Conservation (phyloP, 2,888 invertebrate genomes). For the Pachliopta kotzebuea region DNA sequence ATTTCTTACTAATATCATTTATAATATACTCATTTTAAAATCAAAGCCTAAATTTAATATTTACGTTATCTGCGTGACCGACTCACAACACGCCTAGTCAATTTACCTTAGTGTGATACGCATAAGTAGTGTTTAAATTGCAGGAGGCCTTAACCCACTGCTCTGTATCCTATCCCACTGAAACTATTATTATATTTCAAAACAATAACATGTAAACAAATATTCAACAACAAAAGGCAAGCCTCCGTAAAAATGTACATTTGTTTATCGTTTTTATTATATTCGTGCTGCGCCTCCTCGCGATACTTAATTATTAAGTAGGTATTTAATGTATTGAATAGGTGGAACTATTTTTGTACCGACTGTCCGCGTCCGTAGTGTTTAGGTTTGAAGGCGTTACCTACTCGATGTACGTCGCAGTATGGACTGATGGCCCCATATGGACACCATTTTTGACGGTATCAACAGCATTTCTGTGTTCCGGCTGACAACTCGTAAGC, state of each 20-base stretch:
- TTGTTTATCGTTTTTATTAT: constrained; percentile 30
- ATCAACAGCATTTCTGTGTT: constrained; percentile 34
- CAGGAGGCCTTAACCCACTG: constrained; percentile 47
- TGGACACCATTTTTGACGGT: constrained; percentile 28
- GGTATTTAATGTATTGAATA: constrained; percentile 75
- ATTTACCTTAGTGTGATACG: constrained; percentile 81
- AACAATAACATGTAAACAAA: background rate
- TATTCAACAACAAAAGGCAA: background rate
- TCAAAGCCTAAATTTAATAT: constrained; percentile 38
- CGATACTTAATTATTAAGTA: constrained; percentile 78
- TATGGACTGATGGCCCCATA: constrained; percentile 46
- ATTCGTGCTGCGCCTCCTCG: constrained; percentile 57
- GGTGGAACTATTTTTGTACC: constrained; percentile 79
- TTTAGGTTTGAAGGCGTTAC: constrained; percentile 69
- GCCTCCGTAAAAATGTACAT: background rate
- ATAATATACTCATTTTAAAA: constrained; percentile 30
- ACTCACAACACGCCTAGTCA: constrained; percentile 78
- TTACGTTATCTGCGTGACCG: constrained; percentile 54
- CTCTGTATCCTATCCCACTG: constrained; percentile 20
- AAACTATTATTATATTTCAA: constrained; percentile 17
- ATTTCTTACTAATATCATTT: constrained; percentile 22
- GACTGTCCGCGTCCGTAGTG: constrained; percentile 71
- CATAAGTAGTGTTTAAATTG: constrained; percentile 70
- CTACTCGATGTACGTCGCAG: constrained; percentile 56
- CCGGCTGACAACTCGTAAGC: constrained; percentile 30